A percentile compares a stretch with the other conserved stretches of the same genome.
Conservation (phyloP, 2,888 invertebrate species). For the Acronicta aceris region DNA sequence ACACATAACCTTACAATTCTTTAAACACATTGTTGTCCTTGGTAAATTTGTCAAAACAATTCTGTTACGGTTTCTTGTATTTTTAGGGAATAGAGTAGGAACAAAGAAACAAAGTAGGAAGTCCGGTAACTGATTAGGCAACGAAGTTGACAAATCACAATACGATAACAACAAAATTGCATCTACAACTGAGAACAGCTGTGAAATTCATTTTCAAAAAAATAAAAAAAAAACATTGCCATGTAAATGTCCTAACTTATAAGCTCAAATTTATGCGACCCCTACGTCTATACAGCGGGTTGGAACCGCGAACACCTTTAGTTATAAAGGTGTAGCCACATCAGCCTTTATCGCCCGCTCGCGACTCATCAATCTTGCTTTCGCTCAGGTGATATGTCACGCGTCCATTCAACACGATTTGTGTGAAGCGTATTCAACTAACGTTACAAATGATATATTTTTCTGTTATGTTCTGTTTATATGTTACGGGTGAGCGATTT, state of each 20-base stretch:
- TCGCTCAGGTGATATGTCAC: slow-evolving; percentile 53
- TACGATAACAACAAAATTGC: no score
- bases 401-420: slow-evolving; percentile 49
- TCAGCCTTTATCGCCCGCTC: slow-evolving; percentile 52
- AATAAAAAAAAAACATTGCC: neutral
- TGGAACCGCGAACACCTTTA: slow-evolving; percentile 46
- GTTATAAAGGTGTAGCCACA: slow-evolving; percentile 58
- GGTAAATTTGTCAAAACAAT: no score
- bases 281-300: slow-evolving; percentile 39
- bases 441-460: slow-evolving; percentile 48
- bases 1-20: no score
- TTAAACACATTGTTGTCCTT: no score
- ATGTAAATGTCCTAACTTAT: slow-evolving; percentile 15
- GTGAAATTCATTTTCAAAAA: no score
- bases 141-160: no score
- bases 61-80: no score
- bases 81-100: no score
- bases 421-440: slow-evolving; percentile 44
- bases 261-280: neutral
- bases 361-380: slow-evolving; percentile 59
- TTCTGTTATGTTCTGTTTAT: slow-evolving; percentile 44
- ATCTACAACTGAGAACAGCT: no score
- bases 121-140: no score
- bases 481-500: slow-evolving; percentile 24
- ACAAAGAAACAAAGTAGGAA: no score